phyloP scores from a whole-genome alignment of 2,888 invertebrate species.

The Amorpha juglandis region DNA sequence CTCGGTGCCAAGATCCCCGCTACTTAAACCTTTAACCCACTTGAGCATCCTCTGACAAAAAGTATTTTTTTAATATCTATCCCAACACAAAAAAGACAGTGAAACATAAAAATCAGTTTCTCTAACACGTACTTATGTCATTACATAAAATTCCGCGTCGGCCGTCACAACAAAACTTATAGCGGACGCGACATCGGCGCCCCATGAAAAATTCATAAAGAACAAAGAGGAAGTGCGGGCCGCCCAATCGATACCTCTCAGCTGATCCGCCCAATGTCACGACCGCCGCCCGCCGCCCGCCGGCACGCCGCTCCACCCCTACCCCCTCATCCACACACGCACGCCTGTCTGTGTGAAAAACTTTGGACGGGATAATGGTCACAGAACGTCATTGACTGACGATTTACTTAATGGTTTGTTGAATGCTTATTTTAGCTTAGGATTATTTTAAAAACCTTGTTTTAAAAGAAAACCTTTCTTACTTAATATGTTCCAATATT shows the following conservation, averaged over 20 bases:
- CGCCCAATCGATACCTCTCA: constrained; percentile 75
- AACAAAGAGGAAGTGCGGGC: constrained; percentile 69
- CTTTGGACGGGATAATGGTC: background rate
- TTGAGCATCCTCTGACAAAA: no score
- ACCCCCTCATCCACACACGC: constrained; percentile 42
- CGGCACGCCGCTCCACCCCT: constrained; percentile 35
- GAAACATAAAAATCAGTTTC: background rate
- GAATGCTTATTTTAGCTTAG: background rate
- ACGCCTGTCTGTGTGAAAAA: constrained; percentile 27
- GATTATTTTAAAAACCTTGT: no score
- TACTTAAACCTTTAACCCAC: no score
- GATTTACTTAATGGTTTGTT: constrained; percentile 1
- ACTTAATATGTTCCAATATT: background rate
- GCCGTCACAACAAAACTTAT: constrained; percentile 55
- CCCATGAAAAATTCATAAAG: constrained; percentile 77
- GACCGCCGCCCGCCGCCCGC: constrained; percentile 57
- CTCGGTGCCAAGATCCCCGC: no score
- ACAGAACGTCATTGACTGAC: constrained; percentile 9
- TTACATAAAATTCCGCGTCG: background rate
- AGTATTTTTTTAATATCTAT: no score
- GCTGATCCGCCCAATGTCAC: constrained; percentile 83
- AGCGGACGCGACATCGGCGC: constrained; percentile 38
- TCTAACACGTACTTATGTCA: background rate
- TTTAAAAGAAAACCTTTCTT: no score
- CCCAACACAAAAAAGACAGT: background rate